Percentiles rank a stretch among this genome's conserved stretches.
These are phyloP conservation scores for Perognathus longimembris DNA, from an alignment of 2,113 vertebrate genomes.

Conservation along the genomic window DNA sequence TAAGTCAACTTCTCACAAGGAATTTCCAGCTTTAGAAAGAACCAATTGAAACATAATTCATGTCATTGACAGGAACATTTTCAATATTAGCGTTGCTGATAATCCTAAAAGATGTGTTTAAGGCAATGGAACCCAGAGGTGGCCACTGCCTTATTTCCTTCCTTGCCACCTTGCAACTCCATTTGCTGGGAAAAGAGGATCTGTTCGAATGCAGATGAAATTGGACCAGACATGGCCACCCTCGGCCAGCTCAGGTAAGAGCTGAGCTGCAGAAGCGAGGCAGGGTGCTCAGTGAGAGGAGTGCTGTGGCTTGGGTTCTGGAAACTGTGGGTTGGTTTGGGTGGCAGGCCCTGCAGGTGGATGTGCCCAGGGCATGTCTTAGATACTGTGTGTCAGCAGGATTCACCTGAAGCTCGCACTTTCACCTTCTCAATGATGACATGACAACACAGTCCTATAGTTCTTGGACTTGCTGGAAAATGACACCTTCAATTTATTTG, in stretches of 20 bases:
- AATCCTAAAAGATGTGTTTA: background rate
- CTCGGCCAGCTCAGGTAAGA: background rate
- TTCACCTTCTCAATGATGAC: background rate
- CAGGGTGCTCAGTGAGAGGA: background rate
- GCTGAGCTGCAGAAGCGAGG: background rate
- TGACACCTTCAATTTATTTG: background rate
- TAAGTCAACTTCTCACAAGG: constrained; percentile 27
- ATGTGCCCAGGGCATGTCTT: background rate
- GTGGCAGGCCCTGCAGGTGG: background rate
- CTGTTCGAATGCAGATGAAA: constrained; percentile 41
- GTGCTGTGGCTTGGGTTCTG: background rate
- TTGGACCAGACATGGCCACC: background rate
- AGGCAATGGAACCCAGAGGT: background rate
- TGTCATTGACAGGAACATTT: background rate
- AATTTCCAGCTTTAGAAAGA: constrained; percentile 28
- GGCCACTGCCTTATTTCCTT: background rate
- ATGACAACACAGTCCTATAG: background rate
- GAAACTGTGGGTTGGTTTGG: no score
- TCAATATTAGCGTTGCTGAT: background rate
- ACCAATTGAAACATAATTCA: background rate
- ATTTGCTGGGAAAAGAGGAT: constrained; percentile 24
- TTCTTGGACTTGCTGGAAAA: constrained; percentile 39
- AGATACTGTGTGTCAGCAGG: constrained; percentile 24
- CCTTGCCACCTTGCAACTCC: background rate
- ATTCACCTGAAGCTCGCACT: background rate